Evolutionary conservation across 2,888 invertebrate species (phyloP).

Genomic region (Auanema sp.): DNA sequence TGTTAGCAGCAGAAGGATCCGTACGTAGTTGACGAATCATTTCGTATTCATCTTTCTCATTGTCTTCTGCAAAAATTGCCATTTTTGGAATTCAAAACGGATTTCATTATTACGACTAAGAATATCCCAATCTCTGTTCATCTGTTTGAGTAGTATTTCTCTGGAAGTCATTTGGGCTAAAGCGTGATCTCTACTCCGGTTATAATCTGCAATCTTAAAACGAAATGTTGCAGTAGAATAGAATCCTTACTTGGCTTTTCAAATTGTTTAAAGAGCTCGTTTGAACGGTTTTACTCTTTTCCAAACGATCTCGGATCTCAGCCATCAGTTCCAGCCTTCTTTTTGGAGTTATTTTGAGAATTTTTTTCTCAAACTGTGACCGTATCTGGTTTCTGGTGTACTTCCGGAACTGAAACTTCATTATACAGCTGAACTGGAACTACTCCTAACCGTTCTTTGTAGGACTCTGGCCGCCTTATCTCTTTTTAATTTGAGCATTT

Average conservation of each 20-base stretch:
- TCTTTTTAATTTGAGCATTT: not conserved
- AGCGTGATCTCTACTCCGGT: not conserved
- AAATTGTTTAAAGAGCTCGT: slow-evolving; percentile 14
- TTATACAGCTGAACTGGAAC: too few relatives aligned
- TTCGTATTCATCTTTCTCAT: too few relatives aligned
- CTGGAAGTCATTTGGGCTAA: too few relatives aligned
- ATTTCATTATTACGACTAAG: too few relatives aligned
- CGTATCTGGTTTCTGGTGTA: not conserved
- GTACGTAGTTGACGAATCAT: too few relatives aligned
- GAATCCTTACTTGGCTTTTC: slow-evolving; percentile 2
- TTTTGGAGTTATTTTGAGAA: slow-evolving; percentile 11
- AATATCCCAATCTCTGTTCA: too few relatives aligned
- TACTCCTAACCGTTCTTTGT: slow-evolving; percentile 8
- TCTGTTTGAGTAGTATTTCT: too few relatives aligned
- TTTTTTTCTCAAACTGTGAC: not conserved
- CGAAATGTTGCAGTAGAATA: too few relatives aligned
- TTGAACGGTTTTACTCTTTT: slow-evolving; percentile 6
- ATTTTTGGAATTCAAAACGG: too few relatives aligned
- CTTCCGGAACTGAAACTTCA: slow-evolving; percentile 8
- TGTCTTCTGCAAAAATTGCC: too few relatives aligned
- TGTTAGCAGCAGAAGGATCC: slow-evolving; percentile 4
- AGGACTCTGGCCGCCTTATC: slow-evolving; percentile 12
- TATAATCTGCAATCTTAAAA: slow-evolving; percentile 5
- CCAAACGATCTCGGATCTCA: slow-evolving; percentile 12
- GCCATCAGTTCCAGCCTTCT: slow-evolving; percentile 11